These are phyloP conservation scores for Bradypodion ventrale DNA, from an alignment of 2,797 vertebrate species.

Conservation along the genomic window DNA sequence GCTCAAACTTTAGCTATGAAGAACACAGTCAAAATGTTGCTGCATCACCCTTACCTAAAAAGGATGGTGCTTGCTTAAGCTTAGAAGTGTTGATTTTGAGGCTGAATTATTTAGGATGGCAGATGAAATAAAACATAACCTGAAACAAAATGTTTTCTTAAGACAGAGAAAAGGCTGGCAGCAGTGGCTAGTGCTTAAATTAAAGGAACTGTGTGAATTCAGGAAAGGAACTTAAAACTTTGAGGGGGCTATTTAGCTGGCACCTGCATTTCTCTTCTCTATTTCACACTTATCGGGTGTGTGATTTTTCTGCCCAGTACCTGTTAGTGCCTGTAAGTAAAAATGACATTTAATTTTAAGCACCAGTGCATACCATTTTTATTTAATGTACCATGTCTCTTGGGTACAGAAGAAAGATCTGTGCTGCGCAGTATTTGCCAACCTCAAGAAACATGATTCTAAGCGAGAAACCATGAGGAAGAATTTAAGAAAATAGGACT, in stretches of 20 bases:
- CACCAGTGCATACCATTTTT: conserved; percentile 51
- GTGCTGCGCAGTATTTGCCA: conserved; percentile 35
- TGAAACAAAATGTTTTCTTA: not conserved
- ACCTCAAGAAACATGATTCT: conserved; percentile 18
- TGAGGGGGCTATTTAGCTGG: conserved; percentile 5
- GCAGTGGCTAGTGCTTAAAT: not conserved
- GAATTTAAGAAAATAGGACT: conserved; percentile 23
- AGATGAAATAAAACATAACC: not conserved
- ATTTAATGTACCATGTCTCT: conserved; percentile 47
- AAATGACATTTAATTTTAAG: conserved; percentile 68
- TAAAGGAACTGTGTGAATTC: not conserved
- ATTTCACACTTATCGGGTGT: conserved; percentile 16
- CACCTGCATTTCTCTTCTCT: conserved; percentile 40
- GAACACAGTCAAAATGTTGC: not conserved
- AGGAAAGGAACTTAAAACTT: not conserved
- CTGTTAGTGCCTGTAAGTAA: conserved; percentile 54
- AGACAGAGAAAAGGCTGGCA: conserved; percentile 6
- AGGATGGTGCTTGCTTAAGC: not conserved
- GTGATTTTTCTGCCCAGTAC: conserved; percentile 43
- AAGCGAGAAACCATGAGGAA: conserved; percentile 21
- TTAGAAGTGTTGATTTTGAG: not conserved
- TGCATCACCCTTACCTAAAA: not conserved
- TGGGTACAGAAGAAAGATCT: conserved; percentile 41
- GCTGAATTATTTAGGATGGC: not conserved
- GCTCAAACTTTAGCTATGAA: not conserved